phyloP scores from a whole-genome alignment of 2,113 vertebrate genomes.

The Stegostoma tigrinum region DNA sequence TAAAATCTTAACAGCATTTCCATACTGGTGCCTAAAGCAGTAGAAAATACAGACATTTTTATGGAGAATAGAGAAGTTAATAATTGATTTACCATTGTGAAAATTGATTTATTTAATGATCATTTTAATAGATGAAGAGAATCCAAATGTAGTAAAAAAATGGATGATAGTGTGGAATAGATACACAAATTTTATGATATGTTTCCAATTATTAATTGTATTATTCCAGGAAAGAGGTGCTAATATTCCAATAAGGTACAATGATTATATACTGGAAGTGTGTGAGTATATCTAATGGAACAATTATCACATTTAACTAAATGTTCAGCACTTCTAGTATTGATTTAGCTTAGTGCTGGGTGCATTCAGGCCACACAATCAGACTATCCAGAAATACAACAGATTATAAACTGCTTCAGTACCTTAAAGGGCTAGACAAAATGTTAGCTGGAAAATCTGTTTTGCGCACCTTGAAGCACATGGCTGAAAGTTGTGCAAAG shows the following conservation, averaged over 20 bases:
- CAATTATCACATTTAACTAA: background rate
- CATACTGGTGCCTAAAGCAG: background rate
- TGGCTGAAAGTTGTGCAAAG: background rate
- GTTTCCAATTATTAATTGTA: background rate
- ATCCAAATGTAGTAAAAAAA: background rate
- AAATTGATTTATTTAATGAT: slow-evolving; percentile 14
- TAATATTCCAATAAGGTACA: background rate
- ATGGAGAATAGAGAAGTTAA: background rate
- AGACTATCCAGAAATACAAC: background rate
- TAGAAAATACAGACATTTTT: background rate
- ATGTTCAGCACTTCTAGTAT: background rate
- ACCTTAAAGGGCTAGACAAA: background rate
- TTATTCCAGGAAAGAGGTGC: background rate
- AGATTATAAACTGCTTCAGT: background rate
- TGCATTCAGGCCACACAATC: background rate
- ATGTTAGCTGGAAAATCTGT: background rate
- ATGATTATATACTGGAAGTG: background rate
- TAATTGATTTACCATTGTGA: background rate
- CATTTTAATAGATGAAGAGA: background rate
- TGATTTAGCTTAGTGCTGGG: background rate
- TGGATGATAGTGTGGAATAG: background rate
- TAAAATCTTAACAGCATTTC: background rate
- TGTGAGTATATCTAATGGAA: background rate
- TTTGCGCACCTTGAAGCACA: background rate
- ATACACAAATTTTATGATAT: background rate